These are phyloP conservation scores for Oligia fasciuncula DNA, from an alignment of 2,888 invertebrate genomes.

Conservation along the genomic window DNA sequence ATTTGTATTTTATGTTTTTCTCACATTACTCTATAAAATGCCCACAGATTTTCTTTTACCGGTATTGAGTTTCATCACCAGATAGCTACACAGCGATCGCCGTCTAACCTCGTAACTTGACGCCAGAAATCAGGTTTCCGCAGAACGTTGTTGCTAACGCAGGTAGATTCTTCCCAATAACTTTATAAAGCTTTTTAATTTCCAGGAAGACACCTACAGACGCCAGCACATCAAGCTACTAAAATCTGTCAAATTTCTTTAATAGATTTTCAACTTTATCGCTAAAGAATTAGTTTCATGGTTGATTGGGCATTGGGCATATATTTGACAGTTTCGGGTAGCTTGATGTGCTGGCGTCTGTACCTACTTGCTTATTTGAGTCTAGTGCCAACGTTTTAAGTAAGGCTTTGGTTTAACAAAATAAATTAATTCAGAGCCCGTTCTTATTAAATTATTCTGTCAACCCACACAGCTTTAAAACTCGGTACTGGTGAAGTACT, in stretches of 20 bases:
- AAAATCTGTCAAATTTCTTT: too few species aligned
- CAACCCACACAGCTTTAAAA: slow-evolving; percentile 50
- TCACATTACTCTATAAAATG: neutral
- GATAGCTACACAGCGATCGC: slow-evolving; percentile 2
- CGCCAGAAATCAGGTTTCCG: slow-evolving; percentile 24
- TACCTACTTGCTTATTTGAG: slow-evolving; percentile 9
- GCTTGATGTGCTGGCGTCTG: too few species aligned
- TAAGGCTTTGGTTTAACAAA: slow-evolving; percentile 18
- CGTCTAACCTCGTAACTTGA: slow-evolving; percentile 14
- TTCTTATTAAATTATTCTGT: slow-evolving; percentile 52
- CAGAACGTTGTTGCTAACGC: neutral
- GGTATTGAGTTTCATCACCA: neutral
- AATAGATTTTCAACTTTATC: too few species aligned
- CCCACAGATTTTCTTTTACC: neutral
- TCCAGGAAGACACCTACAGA: neutral
- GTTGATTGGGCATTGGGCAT: too few species aligned
- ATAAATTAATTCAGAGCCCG: slow-evolving; percentile 50
- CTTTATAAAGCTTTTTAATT: neutral
- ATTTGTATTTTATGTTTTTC: neutral
- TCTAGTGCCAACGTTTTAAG: neutral
- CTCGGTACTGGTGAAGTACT: slow-evolving; percentile 14
- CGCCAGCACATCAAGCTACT: too few species aligned
- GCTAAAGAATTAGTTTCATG: too few species aligned
- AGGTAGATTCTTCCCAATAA: neutral
- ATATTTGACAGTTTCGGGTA: too few species aligned